A percentile compares a stretch with the other conserved stretches of the same genome.
Evolutionary conservation across 92 coral and sea anemone species (phyloP).

Genomic region (Heteractis magnifica): DNA sequence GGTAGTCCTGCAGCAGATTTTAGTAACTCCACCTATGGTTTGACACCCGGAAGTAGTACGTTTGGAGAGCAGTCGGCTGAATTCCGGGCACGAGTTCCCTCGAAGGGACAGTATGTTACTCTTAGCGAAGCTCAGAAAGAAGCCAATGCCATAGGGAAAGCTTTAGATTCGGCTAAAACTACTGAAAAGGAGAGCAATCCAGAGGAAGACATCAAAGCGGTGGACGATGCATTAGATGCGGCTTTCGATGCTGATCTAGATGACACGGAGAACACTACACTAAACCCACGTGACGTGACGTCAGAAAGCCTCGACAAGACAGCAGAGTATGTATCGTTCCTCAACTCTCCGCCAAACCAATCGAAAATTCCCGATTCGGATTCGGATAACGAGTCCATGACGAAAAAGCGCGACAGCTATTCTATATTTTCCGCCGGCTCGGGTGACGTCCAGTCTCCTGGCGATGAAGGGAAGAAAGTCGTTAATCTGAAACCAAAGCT

Average conservation of each 20-base stretch:
- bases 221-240: conserved; percentile 1
- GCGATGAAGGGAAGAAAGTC: conserved; percentile 35
- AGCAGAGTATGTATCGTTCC: conserved; percentile 20
- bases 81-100: conserved; percentile 36
- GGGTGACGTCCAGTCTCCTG: conserved; percentile 30
- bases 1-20: neutral
- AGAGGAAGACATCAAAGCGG: conserved; percentile 24
- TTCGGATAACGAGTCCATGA: conserved; percentile 27
- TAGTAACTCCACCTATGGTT: neutral
- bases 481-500: conserved; percentile 76
- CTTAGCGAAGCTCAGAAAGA: conserved; percentile 54
- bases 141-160: conserved; percentile 51
- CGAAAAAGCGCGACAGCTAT: conserved; percentile 35
- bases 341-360: conserved; percentile 2
- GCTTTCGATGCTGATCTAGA: neutral
- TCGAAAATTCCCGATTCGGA: conserved; percentile 19
- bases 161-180: conserved; percentile 15
- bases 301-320: neutral
- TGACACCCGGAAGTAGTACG: neutral
- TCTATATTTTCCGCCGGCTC: conserved; percentile 47
- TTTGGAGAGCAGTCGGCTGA: conserved; percentile 11
- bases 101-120: conserved; percentile 54
- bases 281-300: conserved; percentile 3
- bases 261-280: neutral
- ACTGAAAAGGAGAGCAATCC: conserved; percentile 7